Percentiles rank a stretch among this genome's conserved stretches.
These are phyloP conservation scores for Eueides isabella DNA, from an alignment of 1,140 invertebrate species.

Conservation along the genomic window DNA sequence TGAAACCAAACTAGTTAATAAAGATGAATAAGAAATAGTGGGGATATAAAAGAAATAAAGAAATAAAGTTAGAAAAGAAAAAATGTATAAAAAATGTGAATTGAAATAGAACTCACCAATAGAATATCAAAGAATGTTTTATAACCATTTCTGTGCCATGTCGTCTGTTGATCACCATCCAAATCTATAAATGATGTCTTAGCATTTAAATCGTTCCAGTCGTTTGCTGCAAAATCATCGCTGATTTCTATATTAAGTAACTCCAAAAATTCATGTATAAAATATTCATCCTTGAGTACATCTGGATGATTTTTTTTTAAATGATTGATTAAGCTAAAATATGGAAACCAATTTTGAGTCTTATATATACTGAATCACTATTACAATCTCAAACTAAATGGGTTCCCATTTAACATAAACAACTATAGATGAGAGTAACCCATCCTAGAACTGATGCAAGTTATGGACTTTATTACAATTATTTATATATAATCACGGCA, in stretches of 20 bases:
- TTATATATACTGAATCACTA: too few relatives aligned
- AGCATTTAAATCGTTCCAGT: constrained; percentile 62
- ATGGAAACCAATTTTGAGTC: background rate
- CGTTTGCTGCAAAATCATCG: constrained; percentile 57
- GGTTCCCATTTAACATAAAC: too few relatives aligned
- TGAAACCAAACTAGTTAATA: too few relatives aligned
- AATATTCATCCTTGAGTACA: constrained; percentile 50
- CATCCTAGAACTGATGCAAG: too few relatives aligned
- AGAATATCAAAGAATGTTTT: constrained; percentile 67
- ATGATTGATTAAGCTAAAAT: constrained; percentile 45
- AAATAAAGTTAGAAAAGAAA: too few relatives aligned
- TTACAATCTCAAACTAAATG: too few relatives aligned
- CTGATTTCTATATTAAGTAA: constrained; percentile 54
- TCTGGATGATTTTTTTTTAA: constrained; percentile 47
- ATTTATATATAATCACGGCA: too few relatives aligned
- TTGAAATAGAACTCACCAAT: constrained; percentile 51
- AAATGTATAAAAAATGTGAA: too few relatives aligned
- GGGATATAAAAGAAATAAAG: too few relatives aligned
- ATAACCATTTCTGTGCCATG: constrained; percentile 68
- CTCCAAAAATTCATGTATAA: constrained; percentile 52
- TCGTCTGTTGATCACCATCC: constrained; percentile 53
- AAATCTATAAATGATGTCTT: constrained; percentile 45
- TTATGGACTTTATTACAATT: too few relatives aligned
- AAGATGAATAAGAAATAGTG: too few relatives aligned
- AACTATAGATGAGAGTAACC: too few relatives aligned